Percentiles rank a stretch among this genome's conserved stretches.
Evolutionary conservation across 2,888 invertebrate genomes (phyloP).

Genomic region (Carcina quercana): DNA sequence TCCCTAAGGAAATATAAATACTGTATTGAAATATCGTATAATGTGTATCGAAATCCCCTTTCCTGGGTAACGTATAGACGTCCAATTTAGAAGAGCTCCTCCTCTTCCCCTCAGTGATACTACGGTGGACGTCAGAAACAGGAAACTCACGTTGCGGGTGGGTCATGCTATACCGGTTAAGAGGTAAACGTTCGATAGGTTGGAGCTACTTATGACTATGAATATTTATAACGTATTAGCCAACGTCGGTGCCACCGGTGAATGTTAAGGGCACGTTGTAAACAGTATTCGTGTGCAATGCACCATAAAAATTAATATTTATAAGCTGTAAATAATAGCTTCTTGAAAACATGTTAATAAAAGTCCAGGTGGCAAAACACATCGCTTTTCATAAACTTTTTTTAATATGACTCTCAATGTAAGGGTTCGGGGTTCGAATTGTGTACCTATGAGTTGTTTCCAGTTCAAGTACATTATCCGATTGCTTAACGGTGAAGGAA

Average conservation of each 20-base stretch:
- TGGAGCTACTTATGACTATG: constrained; percentile 66
- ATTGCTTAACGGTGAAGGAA: too few species aligned
- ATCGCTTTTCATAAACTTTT: too few species aligned
- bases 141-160: constrained; percentile 1
- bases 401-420: too few species aligned
- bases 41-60: constrained; percentile 58
- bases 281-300: too few species aligned
- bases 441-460: too few species aligned
- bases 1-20: constrained; percentile 62
- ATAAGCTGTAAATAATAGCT: too few species aligned
- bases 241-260: constrained; percentile 46
- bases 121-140: constrained; percentile 6
- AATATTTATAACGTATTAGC: constrained; percentile 71
- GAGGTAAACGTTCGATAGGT: constrained; percentile 60
- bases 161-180: constrained; percentile 25
- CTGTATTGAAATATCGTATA: constrained; percentile 65
- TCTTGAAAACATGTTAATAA: too few species aligned
- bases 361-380: too few species aligned
- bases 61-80: constrained; percentile 36
- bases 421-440: too few species aligned
- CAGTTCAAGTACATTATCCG: too few species aligned
- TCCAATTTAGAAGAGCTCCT: constrained; percentile 30
- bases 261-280: constrained; percentile 44
- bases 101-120: constrained; percentile 8
- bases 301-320: too few species aligned